These are phyloP conservation scores for Phoenicopterus ruber DNA, from an alignment of 2,113 vertebrate genomes.

Conservation along the genomic window DNA sequence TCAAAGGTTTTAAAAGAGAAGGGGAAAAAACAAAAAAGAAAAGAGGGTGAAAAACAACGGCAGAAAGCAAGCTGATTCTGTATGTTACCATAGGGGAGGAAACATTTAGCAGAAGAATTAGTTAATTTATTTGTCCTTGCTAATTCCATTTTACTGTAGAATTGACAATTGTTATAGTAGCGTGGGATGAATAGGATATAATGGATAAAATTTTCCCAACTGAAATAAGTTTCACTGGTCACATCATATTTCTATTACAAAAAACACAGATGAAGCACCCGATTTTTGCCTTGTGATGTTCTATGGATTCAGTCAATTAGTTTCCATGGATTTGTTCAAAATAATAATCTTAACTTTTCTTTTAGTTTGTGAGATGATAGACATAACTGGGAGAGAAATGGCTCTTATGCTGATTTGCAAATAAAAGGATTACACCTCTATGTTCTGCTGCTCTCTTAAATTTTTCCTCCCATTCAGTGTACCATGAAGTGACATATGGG, in stretches of 20 bases:
- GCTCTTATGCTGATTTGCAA: not conserved
- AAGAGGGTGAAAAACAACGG: not conserved
- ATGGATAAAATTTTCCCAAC: not conserved
- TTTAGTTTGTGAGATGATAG: not conserved
- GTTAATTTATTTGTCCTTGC: conserved; percentile 9
- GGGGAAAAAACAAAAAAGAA: no score
- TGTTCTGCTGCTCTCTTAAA: not conserved
- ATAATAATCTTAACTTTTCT: not conserved
- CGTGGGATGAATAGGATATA: not conserved
- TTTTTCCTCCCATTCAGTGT: not conserved
- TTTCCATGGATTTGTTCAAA: not conserved
- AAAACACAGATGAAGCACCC: not conserved
- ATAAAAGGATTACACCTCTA: not conserved
- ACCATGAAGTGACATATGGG: not conserved
- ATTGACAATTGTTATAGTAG: not conserved
- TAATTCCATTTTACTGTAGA: conserved; percentile 30
- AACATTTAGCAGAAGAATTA: not conserved
- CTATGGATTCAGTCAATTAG: not conserved
- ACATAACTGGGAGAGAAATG: not conserved
- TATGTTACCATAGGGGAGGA: not conserved
- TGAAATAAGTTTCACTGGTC: not conserved
- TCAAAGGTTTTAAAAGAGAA: not conserved
- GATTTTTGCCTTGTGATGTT: not conserved
- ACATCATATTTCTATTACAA: not conserved
- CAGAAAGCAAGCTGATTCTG: not conserved